Conservation (phyloP, 2,888 invertebrate genomes). For the Synanthedon andrenaeformis region DNA sequence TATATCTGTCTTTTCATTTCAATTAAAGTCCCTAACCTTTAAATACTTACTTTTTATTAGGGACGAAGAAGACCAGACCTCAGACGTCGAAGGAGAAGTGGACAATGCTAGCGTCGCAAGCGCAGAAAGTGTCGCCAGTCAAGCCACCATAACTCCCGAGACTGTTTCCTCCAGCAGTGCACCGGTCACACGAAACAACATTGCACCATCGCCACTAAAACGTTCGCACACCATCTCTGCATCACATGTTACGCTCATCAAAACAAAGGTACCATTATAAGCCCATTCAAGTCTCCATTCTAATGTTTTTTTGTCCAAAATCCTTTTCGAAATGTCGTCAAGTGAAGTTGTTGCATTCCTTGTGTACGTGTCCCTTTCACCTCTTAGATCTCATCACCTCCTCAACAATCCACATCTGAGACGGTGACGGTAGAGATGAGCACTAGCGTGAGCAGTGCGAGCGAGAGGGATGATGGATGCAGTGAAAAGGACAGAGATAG, state of each 20-base stretch:
- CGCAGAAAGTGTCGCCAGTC: slow-evolving; percentile 37
- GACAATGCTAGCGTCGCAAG: slow-evolving; percentile 39
- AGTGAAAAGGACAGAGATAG: slow-evolving; percentile 61
- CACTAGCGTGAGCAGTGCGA: slow-evolving; percentile 49
- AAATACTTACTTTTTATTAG: slow-evolving; percentile 8
- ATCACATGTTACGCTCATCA: slow-evolving; percentile 18
- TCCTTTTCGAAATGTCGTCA: too few species aligned
- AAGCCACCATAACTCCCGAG: slow-evolving; percentile 52
- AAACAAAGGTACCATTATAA: too few species aligned
- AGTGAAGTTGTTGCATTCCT: neutral
- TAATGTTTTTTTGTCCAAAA: slow-evolving; percentile 8
- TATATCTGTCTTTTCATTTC: too few species aligned
- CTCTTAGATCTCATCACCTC: slow-evolving; percentile 22
- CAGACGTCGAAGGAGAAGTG: slow-evolving; percentile 33
- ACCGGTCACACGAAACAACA: slow-evolving; percentile 27
- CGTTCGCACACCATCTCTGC: slow-evolving; percentile 53
- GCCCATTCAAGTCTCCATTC: neutral
- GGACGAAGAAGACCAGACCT: slow-evolving; percentile 36
- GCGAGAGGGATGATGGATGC: slow-evolving; percentile 45
- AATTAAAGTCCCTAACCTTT: too few species aligned
- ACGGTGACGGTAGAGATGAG: slow-evolving; percentile 48
- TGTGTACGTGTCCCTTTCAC: neutral
- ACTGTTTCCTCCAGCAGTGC: slow-evolving; percentile 51
- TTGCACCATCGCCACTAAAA: slow-evolving; percentile 38
- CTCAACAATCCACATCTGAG: slow-evolving; percentile 34